Evolutionary conservation across 2,797 vertebrate species (phyloP).

Genomic region (Semotilus atromaculatus): DNA sequence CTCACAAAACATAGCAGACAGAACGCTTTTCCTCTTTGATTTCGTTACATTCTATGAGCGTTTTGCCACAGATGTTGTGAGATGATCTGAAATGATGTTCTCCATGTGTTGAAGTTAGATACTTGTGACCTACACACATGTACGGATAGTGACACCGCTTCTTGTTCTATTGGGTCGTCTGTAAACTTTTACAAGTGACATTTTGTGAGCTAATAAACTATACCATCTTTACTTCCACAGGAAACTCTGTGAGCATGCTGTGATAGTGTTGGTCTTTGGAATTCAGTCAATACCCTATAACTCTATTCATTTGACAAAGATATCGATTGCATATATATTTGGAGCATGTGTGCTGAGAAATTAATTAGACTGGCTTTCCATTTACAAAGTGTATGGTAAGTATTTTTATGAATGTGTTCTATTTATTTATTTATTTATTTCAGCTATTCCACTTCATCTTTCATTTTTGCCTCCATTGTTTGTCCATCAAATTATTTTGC

Average conservation of each 20-base stretch:
- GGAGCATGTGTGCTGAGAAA: background rate
- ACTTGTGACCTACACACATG: conserved; percentile 63
- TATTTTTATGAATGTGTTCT: background rate
- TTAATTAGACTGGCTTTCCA: background rate
- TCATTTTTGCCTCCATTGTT: background rate
- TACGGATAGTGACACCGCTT: conserved; percentile 68
- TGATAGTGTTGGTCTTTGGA: conserved; percentile 75
- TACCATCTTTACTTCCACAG: conserved; percentile 76
- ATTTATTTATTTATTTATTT: background rate
- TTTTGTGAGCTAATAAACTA: conserved; percentile 83
- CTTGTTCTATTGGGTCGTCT: conserved; percentile 79
- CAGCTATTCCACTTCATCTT: no score
- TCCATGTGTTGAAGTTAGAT: conserved; percentile 68
- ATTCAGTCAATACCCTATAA: conserved; percentile 74
- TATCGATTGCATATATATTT: conserved; percentile 71
- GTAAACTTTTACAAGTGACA: conserved; percentile 80
- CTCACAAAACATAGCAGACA: background rate
- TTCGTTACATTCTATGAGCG: background rate
- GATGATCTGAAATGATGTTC: conserved; percentile 67
- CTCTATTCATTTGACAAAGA: conserved; percentile 65
- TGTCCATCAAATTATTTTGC: background rate
- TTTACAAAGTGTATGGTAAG: background rate
- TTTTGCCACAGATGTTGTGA: conserved; percentile 35
- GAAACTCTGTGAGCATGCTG: conserved; percentile 78
- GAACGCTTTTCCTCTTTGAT: background rate